Evolutionary conservation across 2,888 invertebrate genomes (phyloP).

Genomic region (Catocala nupta): DNA sequence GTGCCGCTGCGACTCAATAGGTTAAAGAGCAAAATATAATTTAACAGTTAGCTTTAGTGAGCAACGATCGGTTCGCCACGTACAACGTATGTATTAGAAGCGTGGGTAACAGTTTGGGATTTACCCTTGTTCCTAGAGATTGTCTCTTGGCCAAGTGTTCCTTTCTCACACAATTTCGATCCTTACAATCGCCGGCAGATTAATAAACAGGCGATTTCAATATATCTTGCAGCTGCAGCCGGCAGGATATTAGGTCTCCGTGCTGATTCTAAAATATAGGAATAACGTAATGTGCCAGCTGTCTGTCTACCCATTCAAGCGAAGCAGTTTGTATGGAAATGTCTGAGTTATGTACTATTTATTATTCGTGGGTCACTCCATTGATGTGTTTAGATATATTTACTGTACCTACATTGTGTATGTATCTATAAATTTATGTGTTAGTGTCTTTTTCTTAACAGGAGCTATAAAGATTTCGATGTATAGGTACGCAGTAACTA

Average conservation of each 20-base stretch:
- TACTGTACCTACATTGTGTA: no score
- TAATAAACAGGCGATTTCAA: constrained; percentile 16
- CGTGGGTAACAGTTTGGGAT: constrained; percentile 9
- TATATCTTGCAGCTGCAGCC: constrained; percentile 10
- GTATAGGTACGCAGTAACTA: neutral
- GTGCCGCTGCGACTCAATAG: no score
- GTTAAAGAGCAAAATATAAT: neutral
- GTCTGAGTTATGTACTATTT: neutral
- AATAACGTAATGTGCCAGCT: constrained; percentile 2
- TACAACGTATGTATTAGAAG: no score
- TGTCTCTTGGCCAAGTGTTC: constrained; percentile 10
- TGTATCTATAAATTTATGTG: neutral
- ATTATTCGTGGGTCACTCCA: constrained; percentile 1
- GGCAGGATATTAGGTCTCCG: constrained; percentile 1
- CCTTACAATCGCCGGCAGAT: constrained; percentile 4
- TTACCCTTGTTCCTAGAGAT: constrained; percentile 1
- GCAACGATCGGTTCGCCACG: neutral
- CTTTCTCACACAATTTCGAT: constrained; percentile 13
- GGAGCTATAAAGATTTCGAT: neutral
- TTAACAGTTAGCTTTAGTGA: neutral
- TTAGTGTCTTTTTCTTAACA: neutral
- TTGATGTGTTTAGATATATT: constrained; percentile 5
- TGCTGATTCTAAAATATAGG: constrained; percentile 1
- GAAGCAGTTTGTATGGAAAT: constrained; percentile 10
- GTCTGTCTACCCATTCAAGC: constrained; percentile 6